phyloP scores from a whole-genome alignment of 2,797 vertebrate species.

The Salarias fasciatus region DNA sequence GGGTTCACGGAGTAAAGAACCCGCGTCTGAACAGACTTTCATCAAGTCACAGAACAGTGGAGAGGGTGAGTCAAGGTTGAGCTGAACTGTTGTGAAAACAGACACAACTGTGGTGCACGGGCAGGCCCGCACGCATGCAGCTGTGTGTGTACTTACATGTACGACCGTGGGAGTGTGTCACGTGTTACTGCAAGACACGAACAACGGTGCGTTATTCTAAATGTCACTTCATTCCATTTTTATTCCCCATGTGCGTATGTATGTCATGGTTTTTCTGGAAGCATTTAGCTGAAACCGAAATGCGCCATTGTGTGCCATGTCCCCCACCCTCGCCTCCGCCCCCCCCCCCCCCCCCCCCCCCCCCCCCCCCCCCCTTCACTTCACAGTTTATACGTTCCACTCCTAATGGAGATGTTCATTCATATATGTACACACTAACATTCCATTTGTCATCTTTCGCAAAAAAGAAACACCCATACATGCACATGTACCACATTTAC shows the following conservation, averaged over 20 bases:
- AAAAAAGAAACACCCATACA: slow-evolving; percentile 4
- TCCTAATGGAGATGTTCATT: slow-evolving; percentile 16
- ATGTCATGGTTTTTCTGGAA: not conserved
- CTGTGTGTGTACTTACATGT: slow-evolving; percentile 17
- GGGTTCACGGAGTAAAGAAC: not conserved
- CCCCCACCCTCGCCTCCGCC: not conserved
- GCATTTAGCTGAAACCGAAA: no score
- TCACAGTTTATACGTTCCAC: not conserved
- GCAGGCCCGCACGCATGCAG: not conserved
- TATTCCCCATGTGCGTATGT: slow-evolving; percentile 9
- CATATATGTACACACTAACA: not conserved
- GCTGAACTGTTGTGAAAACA: slow-evolving; percentile 62
- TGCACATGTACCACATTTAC: not conserved
- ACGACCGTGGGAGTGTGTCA: slow-evolving; percentile 52
- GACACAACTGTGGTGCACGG: slow-evolving; percentile 25
- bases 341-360: not conserved
- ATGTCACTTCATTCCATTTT: slow-evolving; percentile 40
- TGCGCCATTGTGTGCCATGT: not conserved
- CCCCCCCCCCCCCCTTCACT: not conserved
- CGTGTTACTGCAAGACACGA: slow-evolving; percentile 37
- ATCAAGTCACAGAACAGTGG: slow-evolving; percentile 28
- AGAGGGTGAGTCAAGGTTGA: slow-evolving; percentile 53
- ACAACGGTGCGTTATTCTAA: slow-evolving; percentile 43
- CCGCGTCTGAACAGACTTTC: slow-evolving; percentile 6
- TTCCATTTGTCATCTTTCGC: not conserved